phyloP scores from a whole-genome alignment of 2,113 vertebrate genomes.

The Podocnemis expansa region DNA sequence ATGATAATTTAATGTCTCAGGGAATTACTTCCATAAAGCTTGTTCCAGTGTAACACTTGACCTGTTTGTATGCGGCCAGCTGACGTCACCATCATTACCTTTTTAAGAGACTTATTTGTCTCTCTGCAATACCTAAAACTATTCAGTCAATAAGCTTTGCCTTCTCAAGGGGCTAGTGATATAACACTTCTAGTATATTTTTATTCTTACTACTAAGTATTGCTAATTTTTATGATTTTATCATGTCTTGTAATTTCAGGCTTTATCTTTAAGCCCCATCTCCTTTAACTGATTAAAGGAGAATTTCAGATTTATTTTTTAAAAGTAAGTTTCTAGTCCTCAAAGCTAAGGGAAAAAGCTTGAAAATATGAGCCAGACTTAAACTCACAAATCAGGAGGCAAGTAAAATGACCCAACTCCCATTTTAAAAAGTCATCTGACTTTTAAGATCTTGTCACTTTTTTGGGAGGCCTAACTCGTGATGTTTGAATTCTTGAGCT shows the following conservation, averaged over 20 bases:
- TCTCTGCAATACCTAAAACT: slow-evolving; percentile 29
- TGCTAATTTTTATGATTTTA: slow-evolving; percentile 20
- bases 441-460: slow-evolving; percentile 32
- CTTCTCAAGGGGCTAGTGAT: background rate
- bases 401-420: background rate
- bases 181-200: slow-evolving; percentile 2
- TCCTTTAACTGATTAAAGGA: slow-evolving; percentile 39
- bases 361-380: slow-evolving; percentile 29
- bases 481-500: background rate
- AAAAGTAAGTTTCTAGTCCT: slow-evolving; percentile 34
- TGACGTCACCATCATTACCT: background rate
- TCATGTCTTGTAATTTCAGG: slow-evolving; percentile 9
- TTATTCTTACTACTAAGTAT: slow-evolving; percentile 40
- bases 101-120: slow-evolving; percentile 23
- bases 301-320: slow-evolving; percentile 39
- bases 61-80: background rate
- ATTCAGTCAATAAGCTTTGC: background rate
- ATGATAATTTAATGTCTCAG: slow-evolving; percentile 1
- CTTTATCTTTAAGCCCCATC: slow-evolving; percentile 38
- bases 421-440: slow-evolving; percentile 23
- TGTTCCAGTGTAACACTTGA: background rate
- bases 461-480: background rate
- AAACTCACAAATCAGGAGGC: background rate
- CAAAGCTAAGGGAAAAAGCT: background rate
- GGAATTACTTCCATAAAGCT: background rate